Evolutionary conservation across 2,888 invertebrate species (phyloP), one percentile per base, ranked within the genome.

Genomic region (Archips xylosteana): DNA sequence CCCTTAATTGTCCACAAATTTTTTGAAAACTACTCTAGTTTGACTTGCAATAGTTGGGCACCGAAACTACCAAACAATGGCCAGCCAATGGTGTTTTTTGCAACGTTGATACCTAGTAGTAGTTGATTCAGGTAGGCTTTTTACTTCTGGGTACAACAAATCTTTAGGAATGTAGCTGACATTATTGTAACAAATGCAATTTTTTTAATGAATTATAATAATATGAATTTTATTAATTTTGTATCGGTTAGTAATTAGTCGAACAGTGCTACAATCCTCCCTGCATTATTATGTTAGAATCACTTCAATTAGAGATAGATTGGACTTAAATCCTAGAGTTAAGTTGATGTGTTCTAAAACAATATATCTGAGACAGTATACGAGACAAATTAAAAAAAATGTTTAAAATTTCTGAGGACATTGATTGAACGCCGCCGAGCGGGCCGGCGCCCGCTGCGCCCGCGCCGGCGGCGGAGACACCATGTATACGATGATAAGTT

Each of bases 291-390:
- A 75, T 71, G 69, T 85, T 88, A 88, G 86, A 83, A 82, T 79
- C 82, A 83, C 79, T 81, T 79, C 82, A 82, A 79, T 81, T 87
- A 87, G 86, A 83, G 82, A 84, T 90, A 89, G 84, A 87, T 89
- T 82, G 84, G 83, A 83, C 82, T 82, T 81, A 81, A 85, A 72
- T 84, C 82, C 82, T 92, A 92, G 92, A 77, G 75, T 88, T 92
- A 92, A 91, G 91, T 91, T 90, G 86, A 91, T 91, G 92, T 94
- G 92, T 94, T 94, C 92, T 91, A 86, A 87, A 91, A 92, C 92
- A 89, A 89, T 88, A 94, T 94, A 94, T 94, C 94, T 94, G 92
- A 92, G 87, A 90, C 92, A 90, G 94, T 94, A 94, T 94, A 94
- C 94, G 94, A 94, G 83, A 89, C 86, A 87, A 79, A 81, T 78